Evolutionary conservation across 2,113 vertebrate species (phyloP).

Genomic region (Cebus imitator): DNA sequence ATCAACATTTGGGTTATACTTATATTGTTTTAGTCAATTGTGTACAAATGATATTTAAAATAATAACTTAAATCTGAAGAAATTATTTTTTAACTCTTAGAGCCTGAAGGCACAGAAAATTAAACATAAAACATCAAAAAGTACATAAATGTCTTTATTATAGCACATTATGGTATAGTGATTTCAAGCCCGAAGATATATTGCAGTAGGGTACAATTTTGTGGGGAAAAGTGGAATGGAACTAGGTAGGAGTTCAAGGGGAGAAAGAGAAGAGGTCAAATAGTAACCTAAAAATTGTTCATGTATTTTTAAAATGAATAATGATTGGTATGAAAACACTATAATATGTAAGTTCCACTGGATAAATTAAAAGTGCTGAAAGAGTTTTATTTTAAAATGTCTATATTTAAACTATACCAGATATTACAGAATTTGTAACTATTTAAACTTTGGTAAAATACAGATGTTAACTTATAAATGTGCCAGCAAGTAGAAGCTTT

Average conservation of each 20-base stretch:
- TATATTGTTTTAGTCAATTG: not conserved
- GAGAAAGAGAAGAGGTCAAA: not conserved
- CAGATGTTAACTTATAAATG: constrained; percentile 21
- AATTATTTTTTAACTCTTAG: not conserved
- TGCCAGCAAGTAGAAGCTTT: not conserved
- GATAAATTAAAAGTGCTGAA: not conserved
- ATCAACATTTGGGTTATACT: not conserved
- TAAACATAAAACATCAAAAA: not conserved
- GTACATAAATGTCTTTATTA: not conserved
- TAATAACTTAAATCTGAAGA: not conserved
- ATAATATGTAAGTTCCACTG: not conserved
- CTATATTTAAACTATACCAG: constrained; percentile 7
- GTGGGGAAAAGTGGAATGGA: not conserved
- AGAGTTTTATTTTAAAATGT: constrained; percentile 21
- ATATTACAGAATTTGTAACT: constrained; percentile 1
- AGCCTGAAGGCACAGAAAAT: not conserved
- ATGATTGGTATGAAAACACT: not conserved
- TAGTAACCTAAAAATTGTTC: not conserved
- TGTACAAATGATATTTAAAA: not conserved
- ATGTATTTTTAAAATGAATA: not conserved
- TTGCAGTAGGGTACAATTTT: not conserved
- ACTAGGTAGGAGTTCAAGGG: not conserved
- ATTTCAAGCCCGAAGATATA: not conserved
- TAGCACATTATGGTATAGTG: not conserved
- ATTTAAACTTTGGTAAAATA: constrained; percentile 40